phyloP scores from a whole-genome alignment of 1,140 invertebrate genomes.

The Drosophila biarmipes region DNA sequence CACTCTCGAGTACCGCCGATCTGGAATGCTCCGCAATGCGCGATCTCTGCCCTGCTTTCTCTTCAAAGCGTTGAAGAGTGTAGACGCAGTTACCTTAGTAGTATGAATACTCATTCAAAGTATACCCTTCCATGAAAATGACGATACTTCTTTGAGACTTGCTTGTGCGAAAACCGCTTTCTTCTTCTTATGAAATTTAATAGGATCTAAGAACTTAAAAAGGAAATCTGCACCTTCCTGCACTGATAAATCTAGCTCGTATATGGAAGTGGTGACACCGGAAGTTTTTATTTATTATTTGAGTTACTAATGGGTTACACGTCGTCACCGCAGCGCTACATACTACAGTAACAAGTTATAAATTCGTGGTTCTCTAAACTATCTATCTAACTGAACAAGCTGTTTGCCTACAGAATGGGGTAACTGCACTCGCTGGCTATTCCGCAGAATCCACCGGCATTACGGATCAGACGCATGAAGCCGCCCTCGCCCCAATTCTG shows the following conservation, averaged over 20 bases:
- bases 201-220: background rate
- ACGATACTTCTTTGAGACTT: background rate
- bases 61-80: background rate
- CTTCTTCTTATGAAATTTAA: background rate
- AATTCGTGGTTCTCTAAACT: conserved; percentile 58
- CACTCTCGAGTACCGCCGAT: background rate
- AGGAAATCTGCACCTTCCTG: background rate
- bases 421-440: conserved; percentile 85
- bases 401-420: conserved; percentile 58
- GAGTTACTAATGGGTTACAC: conserved; percentile 8
- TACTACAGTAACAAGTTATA: conserved; percentile 55
- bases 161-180: background rate
- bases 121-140: background rate
- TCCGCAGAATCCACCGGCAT: conserved; percentile 89
- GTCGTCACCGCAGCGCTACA: conserved; percentile 10
- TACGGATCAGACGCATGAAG: conserved; percentile 89
- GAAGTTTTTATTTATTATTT: conserved; percentile 22
- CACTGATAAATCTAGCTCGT: no score
- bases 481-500: conserved; percentile 89
- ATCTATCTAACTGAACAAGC: conserved; percentile 1
- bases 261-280: no score
- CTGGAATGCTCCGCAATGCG: background rate
- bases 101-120: background rate
- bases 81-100: background rate
- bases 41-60: background rate